Evolutionary conservation across 2,797 vertebrate species (phyloP), one percentile per base, ranked within the genome.

Genomic region (Phaenicophaeus curvirostris): DNA sequence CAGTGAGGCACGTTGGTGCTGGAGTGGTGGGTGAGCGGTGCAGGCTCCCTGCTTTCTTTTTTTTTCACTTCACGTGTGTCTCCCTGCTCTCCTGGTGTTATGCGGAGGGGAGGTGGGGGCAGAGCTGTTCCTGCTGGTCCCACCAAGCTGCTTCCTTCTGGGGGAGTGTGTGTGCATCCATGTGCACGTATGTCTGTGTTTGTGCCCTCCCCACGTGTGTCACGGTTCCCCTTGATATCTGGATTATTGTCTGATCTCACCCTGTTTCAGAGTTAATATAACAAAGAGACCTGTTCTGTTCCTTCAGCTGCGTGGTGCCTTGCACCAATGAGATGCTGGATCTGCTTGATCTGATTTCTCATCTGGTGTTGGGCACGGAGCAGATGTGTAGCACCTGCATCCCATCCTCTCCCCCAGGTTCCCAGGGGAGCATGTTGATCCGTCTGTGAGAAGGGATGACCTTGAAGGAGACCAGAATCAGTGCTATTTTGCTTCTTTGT

Each of bases 181-280:
- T 8, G n/a, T 27, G 68, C 79, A 8, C 58, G 2, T 5, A 15
- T 5, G 2, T 7, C 13, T 18, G 23, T 6, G 31, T n/a, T 5
- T 12, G 6, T 2, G 0, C 42, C 25, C 31, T 46, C 15, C 41
- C 42, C 33, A 6, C 1, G 39, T 1, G 1, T 35, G 50, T 24
- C 53, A 31, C 0, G 23, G 30, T 28, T 67, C 46, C 30, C 37
- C 33, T 3, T 41, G n/a, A 4, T n/a, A 16, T 53, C 50, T 53
- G 14, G 39, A 8, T 68, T 74, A 35, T 21, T 42, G 58, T 31
- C 66, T 15, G 18, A 21, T 46, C 42, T 75, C 33, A 3, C 53
- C 21, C 39, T 21, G 8, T 63, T 68, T 68, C 9, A 9, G 11
- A 44, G 44, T 24, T 58, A 48, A 17, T 53, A 11, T 6, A 42